phyloP scores from a whole-genome alignment of 2,888 invertebrate species.

The Lochmaea capreae region DNA sequence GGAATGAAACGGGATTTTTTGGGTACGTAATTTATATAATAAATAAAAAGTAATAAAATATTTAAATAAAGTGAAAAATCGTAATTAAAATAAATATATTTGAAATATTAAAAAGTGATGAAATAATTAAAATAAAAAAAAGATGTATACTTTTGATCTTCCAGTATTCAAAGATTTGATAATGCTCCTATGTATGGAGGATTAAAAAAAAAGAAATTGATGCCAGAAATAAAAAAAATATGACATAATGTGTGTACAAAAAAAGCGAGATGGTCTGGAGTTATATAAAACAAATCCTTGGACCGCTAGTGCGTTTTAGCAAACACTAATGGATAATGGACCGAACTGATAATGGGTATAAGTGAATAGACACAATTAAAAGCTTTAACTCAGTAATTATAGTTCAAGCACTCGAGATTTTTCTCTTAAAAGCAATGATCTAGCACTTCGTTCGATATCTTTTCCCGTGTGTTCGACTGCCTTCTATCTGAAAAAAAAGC shows the following conservation, averaged over 20 bases:
- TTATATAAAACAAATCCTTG: not conserved
- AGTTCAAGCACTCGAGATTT: slow-evolving; percentile 57
- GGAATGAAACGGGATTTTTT: no score
- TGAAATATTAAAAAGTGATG: no score
- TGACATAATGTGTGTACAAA: not conserved
- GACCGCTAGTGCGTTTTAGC: not conserved
- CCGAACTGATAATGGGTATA: slow-evolving; percentile 16
- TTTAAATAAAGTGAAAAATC: no score
- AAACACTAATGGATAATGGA: slow-evolving; percentile 20
- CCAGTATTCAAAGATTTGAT: no score
- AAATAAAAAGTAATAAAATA: no score
- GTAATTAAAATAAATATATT: no score
- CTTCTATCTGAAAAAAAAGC: slow-evolving; percentile 57
- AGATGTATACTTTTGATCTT: no score
- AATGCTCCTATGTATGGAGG: no score
- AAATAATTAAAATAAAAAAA: no score
- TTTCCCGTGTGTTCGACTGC: slow-evolving; percentile 48
- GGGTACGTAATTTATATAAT: no score
- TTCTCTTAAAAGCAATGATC: slow-evolving; percentile 65
- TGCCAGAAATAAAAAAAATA: not conserved
- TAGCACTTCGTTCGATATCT: slow-evolving; percentile 61
- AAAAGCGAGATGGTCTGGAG: not conserved
- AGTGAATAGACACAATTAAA: slow-evolving; percentile 54
- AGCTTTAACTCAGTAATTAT: slow-evolving; percentile 53
- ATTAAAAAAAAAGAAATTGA: no score